Base-by-base conservation (phyloP, 2,888 invertebrate species). In the Abrostola tripartita region DNA sequence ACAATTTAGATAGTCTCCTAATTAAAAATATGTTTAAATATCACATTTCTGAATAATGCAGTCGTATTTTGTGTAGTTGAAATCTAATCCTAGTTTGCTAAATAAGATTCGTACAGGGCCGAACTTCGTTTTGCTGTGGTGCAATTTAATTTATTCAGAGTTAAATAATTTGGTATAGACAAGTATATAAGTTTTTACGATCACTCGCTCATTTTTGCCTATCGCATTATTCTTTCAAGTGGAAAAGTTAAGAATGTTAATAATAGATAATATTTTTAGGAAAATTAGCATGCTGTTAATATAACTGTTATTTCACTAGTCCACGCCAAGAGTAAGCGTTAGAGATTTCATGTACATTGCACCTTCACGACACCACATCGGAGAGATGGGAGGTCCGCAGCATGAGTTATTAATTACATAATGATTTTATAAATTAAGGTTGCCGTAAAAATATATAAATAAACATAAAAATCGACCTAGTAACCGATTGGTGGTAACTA, bases 261-360 rank as follows among this genome's bases (percentile, higher is more conserved):
- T 63, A 53, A 41, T 52, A 7, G 35, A 42, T 24, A 40, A 47
- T 12, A 38, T 12, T 12, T 41, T 14, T 36, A 42, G 38, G 40
- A 75, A 71, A 58, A 60, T 71, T 65, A 75, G 70, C 83, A 84
- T 79, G 82, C 82, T 78, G 71, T 79, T 81, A 79, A 76, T 79
- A 61, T 65, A 70, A 62, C 61, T 70, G 58, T 65, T 68, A 57
- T 51, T 42, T 58, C 6, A 42, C 63, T 61, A 72, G 56, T 49
- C 61, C 73, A 81, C 81, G 81, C 79, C 80, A 70, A 75, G 41
- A 61, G 54, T 70, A 76, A 80, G 75, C 79, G 67, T 78, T 72
- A 74, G 62, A 65, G 10, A 61, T 68, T 55, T 67, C 69, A 61
- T 59, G 51, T 66, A 69, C 62, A 73, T 64, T 66, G 54, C 76